Base-by-base conservation (phyloP, 2,888 invertebrate species). In the Bugula neritina region DNA sequence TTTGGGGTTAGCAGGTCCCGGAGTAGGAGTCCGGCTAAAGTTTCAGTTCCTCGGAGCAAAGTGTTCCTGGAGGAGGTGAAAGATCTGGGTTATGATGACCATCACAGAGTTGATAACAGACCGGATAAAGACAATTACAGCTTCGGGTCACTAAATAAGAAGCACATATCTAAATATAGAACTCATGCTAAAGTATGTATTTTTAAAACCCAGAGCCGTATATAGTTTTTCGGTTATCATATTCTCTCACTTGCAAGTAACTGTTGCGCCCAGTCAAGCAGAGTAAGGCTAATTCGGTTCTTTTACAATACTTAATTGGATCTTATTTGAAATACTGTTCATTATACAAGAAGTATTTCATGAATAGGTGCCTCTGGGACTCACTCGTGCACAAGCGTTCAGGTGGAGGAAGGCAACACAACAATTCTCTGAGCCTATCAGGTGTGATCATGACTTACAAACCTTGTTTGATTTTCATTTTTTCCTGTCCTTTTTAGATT, bases 71-170 rank as follows among this genome's bases (percentile, higher is more conserved):
- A 81, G 43, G 79, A 83, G 54, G 73, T 83, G 29, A 74, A 74
- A 52, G 77, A 75, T 55, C 72, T 80, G 55, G 72, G 75, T 17
- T 75, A 78, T 13, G 78, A 80, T 72, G 73, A 79, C 75, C 81
- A 82, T 1, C 84, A 76, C 73, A 75, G 79, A 69, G 71, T 82
- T 23, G 85, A 85, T 76, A 73, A 78, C 21, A 77, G 75, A 71
- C 63, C 78, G 5, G 83, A 84, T 74, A 74, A 72, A 71, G 78
- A 81, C 69, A 81, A 82, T 72, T 77, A 79, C 74, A 76, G 77
- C 1, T 85, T 81, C 76, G 79, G 79, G 35, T 79, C 80, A 31
- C 73, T 84, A 31, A 82, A 82, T 73, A 80, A 79, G 72, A 75
- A 76, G 27, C 80, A 82, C 71, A 76, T 82, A 31, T 78, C 84